Percentiles rank a stretch among this genome's conserved stretches.
These are phyloP conservation scores for Cheilosia soror DNA, from an alignment of 2,888 invertebrate genomes.

Conservation along the genomic window DNA sequence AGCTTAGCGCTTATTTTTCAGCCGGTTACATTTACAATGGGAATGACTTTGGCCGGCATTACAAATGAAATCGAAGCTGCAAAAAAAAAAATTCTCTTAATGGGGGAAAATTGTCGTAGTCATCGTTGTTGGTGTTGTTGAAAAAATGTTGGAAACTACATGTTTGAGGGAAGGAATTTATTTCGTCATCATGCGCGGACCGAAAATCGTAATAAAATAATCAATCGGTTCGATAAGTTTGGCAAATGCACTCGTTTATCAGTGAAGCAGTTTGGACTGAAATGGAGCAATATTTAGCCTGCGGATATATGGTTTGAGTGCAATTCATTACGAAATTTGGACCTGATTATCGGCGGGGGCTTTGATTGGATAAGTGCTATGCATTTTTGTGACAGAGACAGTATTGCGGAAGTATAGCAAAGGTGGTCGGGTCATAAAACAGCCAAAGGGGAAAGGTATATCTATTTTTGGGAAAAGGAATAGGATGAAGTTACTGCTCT, in stretches of 20 bases:
- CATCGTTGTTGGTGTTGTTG: conserved; percentile 18
- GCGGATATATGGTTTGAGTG: conserved; percentile 13
- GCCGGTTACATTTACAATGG: conserved; percentile 24
- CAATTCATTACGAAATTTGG: conserved; percentile 45
- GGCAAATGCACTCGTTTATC: conserved; percentile 57
- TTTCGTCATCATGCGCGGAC: conserved; percentile 58
- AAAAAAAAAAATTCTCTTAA: conserved; percentile 37
- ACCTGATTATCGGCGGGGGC: conserved; percentile 4
- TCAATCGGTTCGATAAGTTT: conserved; percentile 63
- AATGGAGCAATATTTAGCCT: conserved; percentile 37
- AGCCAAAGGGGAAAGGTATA: background rate
- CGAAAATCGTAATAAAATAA: conserved; percentile 65
- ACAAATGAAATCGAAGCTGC: conserved; percentile 48
- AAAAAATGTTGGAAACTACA: conserved; percentile 16
- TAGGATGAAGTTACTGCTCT: too few relatives aligned
- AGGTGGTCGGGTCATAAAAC: background rate
- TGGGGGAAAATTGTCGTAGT: conserved; percentile 55
- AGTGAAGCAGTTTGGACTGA: conserved; percentile 5
- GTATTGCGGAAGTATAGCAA: conserved; percentile 1
- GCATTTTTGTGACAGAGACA: background rate
- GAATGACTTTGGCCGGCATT: conserved; percentile 32
- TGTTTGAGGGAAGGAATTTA: conserved; percentile 54
- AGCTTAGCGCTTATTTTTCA: background rate
- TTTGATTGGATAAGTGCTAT: conserved; percentile 42
- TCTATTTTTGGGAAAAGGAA: too few relatives aligned